Percentiles rank a stretch among this genome's conserved stretches.
Evolutionary conservation across 1,140 invertebrate genomes (phyloP).

Genomic region (Drosophila mayri): DNA sequence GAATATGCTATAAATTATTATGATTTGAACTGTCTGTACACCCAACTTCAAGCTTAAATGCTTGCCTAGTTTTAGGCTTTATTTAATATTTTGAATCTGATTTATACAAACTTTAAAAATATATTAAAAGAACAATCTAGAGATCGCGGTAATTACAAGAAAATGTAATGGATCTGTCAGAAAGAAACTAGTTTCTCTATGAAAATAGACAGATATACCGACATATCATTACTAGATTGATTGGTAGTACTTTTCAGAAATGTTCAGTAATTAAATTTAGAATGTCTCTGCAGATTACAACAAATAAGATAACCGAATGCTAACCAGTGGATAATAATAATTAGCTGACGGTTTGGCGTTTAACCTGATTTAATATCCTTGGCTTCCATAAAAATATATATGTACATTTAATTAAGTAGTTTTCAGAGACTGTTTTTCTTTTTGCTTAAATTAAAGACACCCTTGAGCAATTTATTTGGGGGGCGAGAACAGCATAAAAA

Average conservation of each 20-base stretch:
- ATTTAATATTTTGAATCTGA: background rate
- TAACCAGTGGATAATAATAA: background rate
- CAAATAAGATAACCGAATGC: background rate
- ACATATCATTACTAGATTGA: background rate
- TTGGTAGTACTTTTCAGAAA: background rate
- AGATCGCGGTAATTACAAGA: background rate
- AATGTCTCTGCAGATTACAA: background rate
- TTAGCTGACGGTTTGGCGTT: too few species aligned
- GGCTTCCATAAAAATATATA: background rate
- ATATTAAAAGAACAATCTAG: background rate
- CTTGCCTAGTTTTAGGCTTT: slow-evolving; percentile 1
- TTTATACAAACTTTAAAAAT: background rate
- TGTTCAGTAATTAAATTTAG: background rate
- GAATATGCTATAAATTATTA: background rate
- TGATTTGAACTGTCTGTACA: background rate
- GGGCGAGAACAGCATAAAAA: background rate
- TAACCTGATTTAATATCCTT: background rate
- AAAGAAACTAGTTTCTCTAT: background rate
- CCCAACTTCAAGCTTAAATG: background rate
- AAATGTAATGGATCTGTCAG: background rate
- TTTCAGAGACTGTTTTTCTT: background rate
- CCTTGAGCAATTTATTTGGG: background rate
- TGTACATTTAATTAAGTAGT: too few species aligned
- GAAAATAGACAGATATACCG: background rate
- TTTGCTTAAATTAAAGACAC: background rate